Percentiles rank a stretch among this genome's conserved stretches.
Evolutionary conservation across 2,113 vertebrate species (phyloP).

Genomic region (Gambusia affinis): DNA sequence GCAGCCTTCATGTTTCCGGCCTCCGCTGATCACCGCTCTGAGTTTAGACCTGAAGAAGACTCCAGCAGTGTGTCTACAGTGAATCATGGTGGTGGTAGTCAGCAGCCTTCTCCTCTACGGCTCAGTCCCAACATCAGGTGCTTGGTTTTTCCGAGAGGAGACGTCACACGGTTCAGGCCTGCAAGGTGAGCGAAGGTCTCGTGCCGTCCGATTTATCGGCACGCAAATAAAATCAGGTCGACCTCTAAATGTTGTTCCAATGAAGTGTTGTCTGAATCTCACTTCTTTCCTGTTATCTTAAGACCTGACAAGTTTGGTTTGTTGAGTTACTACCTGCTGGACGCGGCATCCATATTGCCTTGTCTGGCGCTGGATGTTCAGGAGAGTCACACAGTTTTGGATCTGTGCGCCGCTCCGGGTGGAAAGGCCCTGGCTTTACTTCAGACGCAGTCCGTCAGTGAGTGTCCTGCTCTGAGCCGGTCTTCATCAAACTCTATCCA

Average conservation of each 20-base stretch:
- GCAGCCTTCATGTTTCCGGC: slow-evolving; percentile 18
- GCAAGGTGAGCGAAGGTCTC: slow-evolving; percentile 79
- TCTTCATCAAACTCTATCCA: background rate
- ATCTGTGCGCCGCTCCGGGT: slow-evolving; percentile 94
- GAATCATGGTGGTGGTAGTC: background rate
- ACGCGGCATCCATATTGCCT: slow-evolving; percentile 92
- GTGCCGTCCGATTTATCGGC: background rate
- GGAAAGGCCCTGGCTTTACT: slow-evolving; percentile 91
- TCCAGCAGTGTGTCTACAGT: background rate
- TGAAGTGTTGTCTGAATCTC: background rate
- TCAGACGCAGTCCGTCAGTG: slow-evolving; percentile 87
- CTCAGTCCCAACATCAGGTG: slow-evolving; percentile 86
- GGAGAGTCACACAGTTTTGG: slow-evolving; percentile 84
- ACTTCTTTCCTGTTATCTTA: slow-evolving; percentile 6
- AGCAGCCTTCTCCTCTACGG: background rate
- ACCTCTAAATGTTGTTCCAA: background rate
- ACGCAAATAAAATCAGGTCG: too few species aligned
- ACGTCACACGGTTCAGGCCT: slow-evolving; percentile 86
- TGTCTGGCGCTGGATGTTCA: slow-evolving; percentile 87
- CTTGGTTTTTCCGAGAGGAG: slow-evolving; percentile 87
- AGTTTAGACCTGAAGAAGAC: background rate
- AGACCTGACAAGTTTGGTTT: slow-evolving; percentile 82
- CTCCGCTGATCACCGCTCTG: background rate
- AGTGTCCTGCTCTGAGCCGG: slow-evolving; percentile 26
- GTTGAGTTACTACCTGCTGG: slow-evolving; percentile 91